A percentile compares a stretch with the other conserved stretches of the same genome.
Conservation (phyloP, 1,140 invertebrate genomes). For the Orius insidiosus region DNA sequence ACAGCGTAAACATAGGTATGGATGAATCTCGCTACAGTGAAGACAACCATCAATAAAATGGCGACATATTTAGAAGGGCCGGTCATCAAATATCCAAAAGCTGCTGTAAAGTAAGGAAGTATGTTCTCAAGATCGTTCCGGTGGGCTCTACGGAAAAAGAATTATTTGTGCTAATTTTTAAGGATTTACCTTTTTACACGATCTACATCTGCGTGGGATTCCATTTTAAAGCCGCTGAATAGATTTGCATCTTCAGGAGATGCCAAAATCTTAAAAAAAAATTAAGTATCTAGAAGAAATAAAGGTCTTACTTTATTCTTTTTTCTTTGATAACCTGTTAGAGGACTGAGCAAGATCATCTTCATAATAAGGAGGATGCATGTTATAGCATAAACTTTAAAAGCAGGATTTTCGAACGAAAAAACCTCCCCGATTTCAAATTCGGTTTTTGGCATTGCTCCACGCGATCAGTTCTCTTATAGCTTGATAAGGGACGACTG, state of each 20-base stretch:
- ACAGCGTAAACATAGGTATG: conserved; percentile 47
- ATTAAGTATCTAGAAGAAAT: too few relatives aligned
- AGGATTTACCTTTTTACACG: conserved; percentile 18
- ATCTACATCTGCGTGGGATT: conserved; percentile 20
- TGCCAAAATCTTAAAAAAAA: conserved; percentile 13
- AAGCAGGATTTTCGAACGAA: too few relatives aligned
- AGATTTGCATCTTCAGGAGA: conserved; percentile 16
- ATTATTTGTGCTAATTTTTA: neutral
- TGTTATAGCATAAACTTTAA: too few relatives aligned
- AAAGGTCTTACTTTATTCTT: too few relatives aligned
- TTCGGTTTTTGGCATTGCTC: too few relatives aligned
- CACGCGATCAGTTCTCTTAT: too few relatives aligned
- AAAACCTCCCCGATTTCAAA: too few relatives aligned
- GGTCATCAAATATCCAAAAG: conserved; percentile 40
- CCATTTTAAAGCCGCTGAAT: conserved; percentile 10
- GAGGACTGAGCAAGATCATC: too few relatives aligned
- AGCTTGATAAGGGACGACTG: too few relatives aligned
- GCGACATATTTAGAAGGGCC: conserved; percentile 32
- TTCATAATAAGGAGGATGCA: too few relatives aligned
- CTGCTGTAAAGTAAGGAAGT: conserved; percentile 40
- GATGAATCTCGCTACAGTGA: conserved; percentile 34
- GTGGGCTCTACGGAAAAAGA: conserved; percentile 38
- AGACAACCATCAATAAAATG: conserved; percentile 36
- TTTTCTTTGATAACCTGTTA: too few relatives aligned
- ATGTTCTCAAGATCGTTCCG: conserved; percentile 60